phyloP scores from a whole-genome alignment of 2,797 vertebrate genomes.

The Ctenopoma kingsleyae region DNA sequence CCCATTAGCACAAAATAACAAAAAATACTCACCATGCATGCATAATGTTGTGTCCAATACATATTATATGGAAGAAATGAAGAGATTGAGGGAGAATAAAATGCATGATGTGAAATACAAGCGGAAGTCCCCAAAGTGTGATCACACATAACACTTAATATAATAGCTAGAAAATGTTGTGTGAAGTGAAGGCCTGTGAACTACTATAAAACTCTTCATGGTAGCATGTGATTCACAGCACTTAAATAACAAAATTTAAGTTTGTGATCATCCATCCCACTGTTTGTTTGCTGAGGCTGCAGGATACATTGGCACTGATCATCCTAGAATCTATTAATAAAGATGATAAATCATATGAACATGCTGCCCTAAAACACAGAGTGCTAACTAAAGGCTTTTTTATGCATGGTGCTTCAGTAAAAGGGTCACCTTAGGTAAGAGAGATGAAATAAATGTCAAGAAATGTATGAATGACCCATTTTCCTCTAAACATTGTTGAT shows the following conservation, averaged over 20 bases:
- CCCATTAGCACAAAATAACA: constrained; percentile 1
- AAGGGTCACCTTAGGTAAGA: constrained; percentile 6
- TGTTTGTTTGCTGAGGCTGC: constrained; percentile 30
- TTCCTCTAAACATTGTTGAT: constrained; percentile 42
- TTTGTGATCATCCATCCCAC: constrained; percentile 16
- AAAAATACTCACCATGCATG: constrained; percentile 62
- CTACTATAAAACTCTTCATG: constrained; percentile 1
- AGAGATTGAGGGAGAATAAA: constrained; percentile 14
- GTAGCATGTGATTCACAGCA: constrained; percentile 17
- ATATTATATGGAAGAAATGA: constrained; percentile 14
- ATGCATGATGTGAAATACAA: constrained; percentile 19
- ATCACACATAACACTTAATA: not conserved
- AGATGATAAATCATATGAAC: constrained; percentile 60
- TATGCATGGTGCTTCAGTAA: constrained; percentile 28
- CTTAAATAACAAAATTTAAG: constrained; percentile 24
- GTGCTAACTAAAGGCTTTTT: constrained; percentile 50
- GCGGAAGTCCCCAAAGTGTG: constrained; percentile 31
- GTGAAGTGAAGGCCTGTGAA: constrained; percentile 1
- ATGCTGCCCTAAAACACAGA: constrained; percentile 60
- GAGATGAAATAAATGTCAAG: constrained; percentile 45
- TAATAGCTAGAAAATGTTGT: not conserved
- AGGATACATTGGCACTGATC: constrained; percentile 24
- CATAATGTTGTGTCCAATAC: constrained; percentile 27
- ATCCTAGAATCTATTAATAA: constrained; percentile 60
- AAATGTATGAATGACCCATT: constrained; percentile 56